Conservation (phyloP, 1,140 invertebrate genomes). For the Chelonus insularis region DNA sequence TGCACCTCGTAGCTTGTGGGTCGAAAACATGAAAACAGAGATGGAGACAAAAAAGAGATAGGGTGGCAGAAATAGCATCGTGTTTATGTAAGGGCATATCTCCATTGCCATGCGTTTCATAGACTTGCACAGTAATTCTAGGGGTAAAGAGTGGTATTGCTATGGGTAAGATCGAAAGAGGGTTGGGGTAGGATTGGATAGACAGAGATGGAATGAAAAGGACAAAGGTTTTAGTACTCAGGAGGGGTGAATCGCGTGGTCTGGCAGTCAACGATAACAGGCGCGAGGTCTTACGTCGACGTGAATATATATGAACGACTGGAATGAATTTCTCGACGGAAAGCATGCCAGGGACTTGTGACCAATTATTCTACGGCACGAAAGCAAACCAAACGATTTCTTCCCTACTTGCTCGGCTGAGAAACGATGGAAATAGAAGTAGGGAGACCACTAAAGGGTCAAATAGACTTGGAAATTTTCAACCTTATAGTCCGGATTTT, state of each 20-base stretch:
- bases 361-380: constrained; percentile 38
- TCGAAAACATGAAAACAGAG: neutral
- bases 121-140: neutral
- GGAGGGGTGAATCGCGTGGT: constrained; percentile 37
- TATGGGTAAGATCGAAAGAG: neutral
- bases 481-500: neutral
- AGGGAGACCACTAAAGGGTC: neutral
- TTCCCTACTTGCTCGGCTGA: neutral
- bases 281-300: constrained; percentile 33
- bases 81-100: constrained; percentile 39
- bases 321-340: constrained; percentile 28
- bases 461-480: neutral
- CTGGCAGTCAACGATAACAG: constrained; percentile 41
- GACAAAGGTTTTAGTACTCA: constrained; percentile 20
- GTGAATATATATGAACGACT: constrained; percentile 28
- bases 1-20: neutral
- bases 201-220: constrained; percentile 14
- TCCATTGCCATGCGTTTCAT: constrained; percentile 16
- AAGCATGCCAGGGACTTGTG: constrained; percentile 18
- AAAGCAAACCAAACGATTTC: constrained; percentile 24
- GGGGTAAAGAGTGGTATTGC: neutral
- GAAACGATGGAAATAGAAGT: neutral
- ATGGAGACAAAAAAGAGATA: neutral
- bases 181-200: too few relatives aligned
- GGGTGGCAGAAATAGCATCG: constrained; percentile 29